Evolutionary conservation across 2,113 vertebrate genomes (phyloP).

Genomic region (Burhinus bistriatus): DNA sequence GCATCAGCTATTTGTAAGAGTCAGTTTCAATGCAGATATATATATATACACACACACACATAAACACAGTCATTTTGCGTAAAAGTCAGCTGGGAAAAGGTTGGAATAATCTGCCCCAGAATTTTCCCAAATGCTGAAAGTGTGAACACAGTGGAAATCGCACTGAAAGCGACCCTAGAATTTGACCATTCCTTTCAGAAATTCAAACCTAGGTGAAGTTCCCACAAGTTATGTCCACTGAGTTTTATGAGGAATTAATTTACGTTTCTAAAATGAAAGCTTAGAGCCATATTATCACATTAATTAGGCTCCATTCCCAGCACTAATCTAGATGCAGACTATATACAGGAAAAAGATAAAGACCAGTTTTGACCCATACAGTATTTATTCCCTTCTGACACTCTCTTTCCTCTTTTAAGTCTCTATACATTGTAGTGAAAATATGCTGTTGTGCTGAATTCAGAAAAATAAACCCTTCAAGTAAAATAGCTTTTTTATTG

Average conservation of each 20-base stretch:
- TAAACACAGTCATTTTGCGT: background rate
- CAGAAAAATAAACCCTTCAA: background rate
- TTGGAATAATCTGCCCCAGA: background rate
- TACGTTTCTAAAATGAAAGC: background rate
- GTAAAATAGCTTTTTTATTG: background rate
- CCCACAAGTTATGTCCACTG: background rate
- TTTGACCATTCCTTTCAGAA: background rate
- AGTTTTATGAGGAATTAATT: background rate
- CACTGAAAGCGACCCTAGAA: background rate
- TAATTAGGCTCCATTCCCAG: background rate
- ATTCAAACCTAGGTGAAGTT: background rate
- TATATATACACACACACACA: too few species aligned
- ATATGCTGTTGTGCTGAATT: background rate
- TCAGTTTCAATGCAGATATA: background rate
- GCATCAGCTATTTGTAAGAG: background rate
- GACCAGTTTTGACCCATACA: background rate
- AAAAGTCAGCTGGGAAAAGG: background rate
- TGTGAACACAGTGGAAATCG: background rate
- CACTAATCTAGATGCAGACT: background rate
- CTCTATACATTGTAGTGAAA: background rate
- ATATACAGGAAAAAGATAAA: background rate
- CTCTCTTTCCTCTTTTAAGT: background rate
- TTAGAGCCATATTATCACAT: background rate
- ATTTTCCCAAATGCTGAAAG: background rate
- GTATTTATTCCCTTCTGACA: background rate